Evolutionary conservation across 2,113 vertebrate species (phyloP).

Genomic region (Pluvianellus socialis): DNA sequence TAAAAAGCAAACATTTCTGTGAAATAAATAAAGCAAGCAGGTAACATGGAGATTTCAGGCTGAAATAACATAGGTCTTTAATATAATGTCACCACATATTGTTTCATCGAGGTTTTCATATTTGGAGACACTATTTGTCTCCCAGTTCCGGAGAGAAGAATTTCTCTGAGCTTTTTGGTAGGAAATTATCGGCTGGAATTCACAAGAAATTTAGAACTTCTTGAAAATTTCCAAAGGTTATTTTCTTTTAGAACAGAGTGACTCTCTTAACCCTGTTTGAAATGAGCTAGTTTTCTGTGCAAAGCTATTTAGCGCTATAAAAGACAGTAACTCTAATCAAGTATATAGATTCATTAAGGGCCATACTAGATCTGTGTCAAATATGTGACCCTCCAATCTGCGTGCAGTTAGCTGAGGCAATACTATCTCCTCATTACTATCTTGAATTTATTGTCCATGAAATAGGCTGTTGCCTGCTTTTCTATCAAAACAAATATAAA

Average conservation of each 20-base stretch:
- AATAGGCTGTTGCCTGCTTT: slow-evolving; percentile 79
- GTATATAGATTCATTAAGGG: slow-evolving; percentile 76
- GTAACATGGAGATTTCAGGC: neutral
- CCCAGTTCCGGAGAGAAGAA: neutral
- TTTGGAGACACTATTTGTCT: neutral
- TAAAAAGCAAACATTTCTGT: neutral
- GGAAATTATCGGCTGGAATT: neutral
- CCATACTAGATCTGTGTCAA: slow-evolving; percentile 70
- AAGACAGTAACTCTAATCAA: slow-evolving; percentile 75
- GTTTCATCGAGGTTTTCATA: neutral
- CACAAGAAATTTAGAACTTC: neutral
- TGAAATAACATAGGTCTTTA: neutral
- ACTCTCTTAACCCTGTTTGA: slow-evolving; percentile 21
- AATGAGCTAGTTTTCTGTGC: slow-evolving; percentile 52
- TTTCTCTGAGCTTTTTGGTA: neutral
- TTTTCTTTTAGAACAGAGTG: neutral
- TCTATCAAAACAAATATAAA: slow-evolving; percentile 81
- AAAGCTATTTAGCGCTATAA: slow-evolving; percentile 71
- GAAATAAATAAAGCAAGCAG: neutral
- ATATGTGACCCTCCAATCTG: slow-evolving; percentile 75
- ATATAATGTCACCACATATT: neutral
- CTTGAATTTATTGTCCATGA: slow-evolving; percentile 81
- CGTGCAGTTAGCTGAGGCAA: slow-evolving; percentile 73
- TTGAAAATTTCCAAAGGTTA: neutral
- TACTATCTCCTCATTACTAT: slow-evolving; percentile 75